Evolutionary conservation across 2,888 invertebrate genomes (phyloP).

Genomic region (Pristionchus japonicus): DNA sequence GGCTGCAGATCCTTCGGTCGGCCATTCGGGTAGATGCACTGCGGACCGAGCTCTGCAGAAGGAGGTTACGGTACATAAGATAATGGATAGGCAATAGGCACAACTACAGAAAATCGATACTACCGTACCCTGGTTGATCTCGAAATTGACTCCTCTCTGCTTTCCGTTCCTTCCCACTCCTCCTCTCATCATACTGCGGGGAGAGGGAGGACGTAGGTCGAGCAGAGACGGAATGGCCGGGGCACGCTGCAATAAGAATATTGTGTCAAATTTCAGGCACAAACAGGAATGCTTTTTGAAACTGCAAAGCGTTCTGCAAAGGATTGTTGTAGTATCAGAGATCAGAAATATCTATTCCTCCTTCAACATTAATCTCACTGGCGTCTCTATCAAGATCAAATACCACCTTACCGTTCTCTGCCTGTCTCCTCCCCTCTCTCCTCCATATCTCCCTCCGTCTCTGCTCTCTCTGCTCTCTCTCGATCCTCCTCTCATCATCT

Average conservation of each 20-base stretch:
- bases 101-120: too few relatives aligned
- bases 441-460: too few relatives aligned
- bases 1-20: background rate
- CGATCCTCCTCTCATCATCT: background rate
- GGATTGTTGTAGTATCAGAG: too few relatives aligned
- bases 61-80: background rate
- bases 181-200: background rate
- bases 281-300: too few relatives aligned
- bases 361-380: too few relatives aligned
- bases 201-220: slow-evolving; percentile 37
- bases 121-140: background rate
- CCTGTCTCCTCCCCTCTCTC: slow-evolving; percentile 22
- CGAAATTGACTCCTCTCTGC: slow-evolving; percentile 33
- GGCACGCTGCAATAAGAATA: background rate
- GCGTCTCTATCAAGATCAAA: too few relatives aligned
- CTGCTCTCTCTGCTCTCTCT: background rate
- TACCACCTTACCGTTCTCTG: background rate
- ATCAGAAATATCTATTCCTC: too few relatives aligned
- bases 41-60: slow-evolving; percentile 44
- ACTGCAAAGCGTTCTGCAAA: too few relatives aligned
- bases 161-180: background rate
- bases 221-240: slow-evolving; percentile 42
- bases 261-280: too few relatives aligned
- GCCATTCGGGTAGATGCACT: slow-evolving; percentile 46
- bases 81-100: too few relatives aligned